Base-by-base conservation (phyloP, 37 sponge, comb jelly and placozoan species). In the Beroe forskalii region DNA sequence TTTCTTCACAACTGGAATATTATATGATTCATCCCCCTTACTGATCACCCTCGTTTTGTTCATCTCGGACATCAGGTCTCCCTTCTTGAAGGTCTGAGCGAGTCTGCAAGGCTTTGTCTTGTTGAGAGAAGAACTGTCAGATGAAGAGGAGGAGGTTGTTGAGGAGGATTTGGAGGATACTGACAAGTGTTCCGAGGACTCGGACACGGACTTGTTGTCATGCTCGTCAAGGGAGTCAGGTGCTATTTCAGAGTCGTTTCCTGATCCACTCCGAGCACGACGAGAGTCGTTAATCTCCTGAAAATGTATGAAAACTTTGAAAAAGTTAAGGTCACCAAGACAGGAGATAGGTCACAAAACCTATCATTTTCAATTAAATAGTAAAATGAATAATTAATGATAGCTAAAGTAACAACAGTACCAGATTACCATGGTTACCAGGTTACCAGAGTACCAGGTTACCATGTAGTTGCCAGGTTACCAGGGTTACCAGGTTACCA, bases 71-170 rank as follows among this genome's bases (percentile, higher is more conserved):
- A 44, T 25, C 24, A 80, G 27, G 55, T 80, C 86, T 6, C 86
- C 55, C 27, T 44, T 80, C 40, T 44, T 80, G 55, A 80, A 80
- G n/a, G 86, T 80, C 27, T 80, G 86, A 1, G 86, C 86, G 3
- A 80, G 35, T 22, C 86, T 41, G 3, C 38, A 42, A 6, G 86
- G 86, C 48, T 80, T 41, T 3, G 72, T 69, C 38, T 69, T 28
- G 1, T 69, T 36, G 9, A 69, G 72, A 14, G 72, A 69, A 14
- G 44, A 32, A 44, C 40, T 41, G 39, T 43, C 9, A 25, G 55
- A 37, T 2, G 44, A 22, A 25, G 86, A 80, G 4, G 44, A 25
- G 14, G 44, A 43, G 9, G 48, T 4, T 23, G 55, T n/a, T 1
- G 86, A 80, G 28, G 86, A n/a, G 9, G 55, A 4, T 2, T 8